Base-by-base conservation (phyloP, 1,140 invertebrate genomes). In the Bombus sibiricus region DNA sequence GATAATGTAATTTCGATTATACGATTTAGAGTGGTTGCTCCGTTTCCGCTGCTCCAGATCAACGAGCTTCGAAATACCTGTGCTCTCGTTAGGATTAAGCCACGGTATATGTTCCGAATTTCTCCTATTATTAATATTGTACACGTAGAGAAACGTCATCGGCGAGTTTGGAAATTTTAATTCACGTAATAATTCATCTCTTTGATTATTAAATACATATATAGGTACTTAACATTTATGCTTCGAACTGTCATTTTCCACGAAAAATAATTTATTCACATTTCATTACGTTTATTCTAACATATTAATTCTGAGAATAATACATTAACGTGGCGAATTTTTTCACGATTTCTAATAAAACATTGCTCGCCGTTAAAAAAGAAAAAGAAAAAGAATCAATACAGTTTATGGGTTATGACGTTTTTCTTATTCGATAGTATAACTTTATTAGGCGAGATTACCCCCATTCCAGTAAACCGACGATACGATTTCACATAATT, bases 1-100 rank as follows among this genome's bases (percentile, higher is more conserved):
- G 87, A 89, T 89, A 83, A 86, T 83, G 78, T 39, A 77, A 76
- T 83, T 68, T 77, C 81, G 73, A 77, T 83, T 77, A 32, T 47
- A 64, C 69, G 37, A 71, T 47, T 34, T 43, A 9, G 47, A 25
- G 18, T 2, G 22, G 32, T 12, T 12, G 73, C 18, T 53, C n/a
- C 73, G n/a, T 53, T 75, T 34, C 43, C 43, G 32, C 4, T 9
- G 22, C 73, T 39, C 10, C 41, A 22, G 41, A 72, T 72, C 71
- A 75, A 75, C 34, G 47, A 22, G n/a, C 25, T 22, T 74, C 39
- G 9, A 15, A 25, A 32, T 53, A 18, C 18, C 37, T 12, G 8
- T 22, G 10, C 41, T 25, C 73, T 53, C 73, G 15, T 75, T 75
- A 53, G 22, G 41, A 53, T 53, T 53, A 34, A 13, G 34, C n/a